Conservation (phyloP, 2,113 vertebrate species). For the Campylomormyrus numenius region DNA sequence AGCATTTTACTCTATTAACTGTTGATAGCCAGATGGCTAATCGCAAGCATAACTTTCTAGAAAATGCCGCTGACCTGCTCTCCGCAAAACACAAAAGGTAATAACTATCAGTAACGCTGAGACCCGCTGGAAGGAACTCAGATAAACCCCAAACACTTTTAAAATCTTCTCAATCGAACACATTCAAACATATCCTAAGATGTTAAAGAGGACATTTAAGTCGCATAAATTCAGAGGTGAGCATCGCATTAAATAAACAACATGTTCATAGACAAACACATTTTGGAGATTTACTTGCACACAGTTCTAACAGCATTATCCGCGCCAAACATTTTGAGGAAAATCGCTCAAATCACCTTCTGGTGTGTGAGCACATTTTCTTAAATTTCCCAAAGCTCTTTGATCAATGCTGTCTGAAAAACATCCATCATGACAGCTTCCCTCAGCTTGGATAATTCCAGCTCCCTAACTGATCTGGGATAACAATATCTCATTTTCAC, state of each 20-base stretch:
- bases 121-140: neutral
- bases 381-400: neutral
- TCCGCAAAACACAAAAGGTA: neutral
- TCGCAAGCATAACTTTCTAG: neutral
- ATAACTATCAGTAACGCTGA: neutral
- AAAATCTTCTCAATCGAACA: neutral
- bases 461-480: neutral
- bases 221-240: neutral
- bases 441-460: neutral
- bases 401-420: conserved; percentile 2
- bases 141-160: neutral
- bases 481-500: conserved; percentile 11
- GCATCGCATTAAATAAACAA: neutral
- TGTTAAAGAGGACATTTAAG: neutral
- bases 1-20: neutral
- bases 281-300: neutral
- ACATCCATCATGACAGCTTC: neutral
- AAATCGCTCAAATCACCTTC: conserved; percentile 2
- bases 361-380: neutral
- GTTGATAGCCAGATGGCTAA: neutral
- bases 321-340: neutral
- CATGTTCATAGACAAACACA: neutral
- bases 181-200: neutral
- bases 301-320: neutral
- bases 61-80: neutral